Evolutionary conservation across 2,797 vertebrate genomes (phyloP).

Genomic region (Trichosurus vulpecula): DNA sequence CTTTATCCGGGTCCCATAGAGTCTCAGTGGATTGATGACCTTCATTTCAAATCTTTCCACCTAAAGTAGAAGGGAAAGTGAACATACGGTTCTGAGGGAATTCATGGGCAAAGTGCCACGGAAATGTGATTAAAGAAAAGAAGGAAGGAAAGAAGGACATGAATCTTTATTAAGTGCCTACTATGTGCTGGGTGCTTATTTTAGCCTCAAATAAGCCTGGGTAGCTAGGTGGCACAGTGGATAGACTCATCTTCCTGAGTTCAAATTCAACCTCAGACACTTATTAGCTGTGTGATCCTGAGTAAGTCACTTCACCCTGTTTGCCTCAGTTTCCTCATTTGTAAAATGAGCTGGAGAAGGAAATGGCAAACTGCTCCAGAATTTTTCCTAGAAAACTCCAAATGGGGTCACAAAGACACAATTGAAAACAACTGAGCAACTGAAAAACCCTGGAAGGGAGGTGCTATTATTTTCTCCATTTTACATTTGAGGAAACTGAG

Average conservation of each 20-base stretch:
- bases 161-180: background rate
- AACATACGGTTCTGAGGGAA: background rate
- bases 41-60: conserved; percentile 87
- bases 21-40: conserved; percentile 85
- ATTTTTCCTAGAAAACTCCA: background rate
- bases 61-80: conserved; percentile 70
- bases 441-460: background rate
- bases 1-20: conserved; percentile 83
- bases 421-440: background rate
- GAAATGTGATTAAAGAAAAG: background rate
- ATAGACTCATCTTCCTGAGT: background rate
- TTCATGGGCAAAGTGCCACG: background rate
- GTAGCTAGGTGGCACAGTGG: background rate
- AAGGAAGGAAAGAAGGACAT: background rate
- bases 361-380: background rate
- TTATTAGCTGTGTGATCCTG: background rate
- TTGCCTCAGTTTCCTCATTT: background rate
- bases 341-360: background rate
- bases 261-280: background rate
- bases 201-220: background rate
- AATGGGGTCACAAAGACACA: background rate
- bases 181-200: background rate
- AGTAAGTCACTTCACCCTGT: background rate
- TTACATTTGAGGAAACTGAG: background rate
- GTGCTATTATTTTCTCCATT: background rate